Conservation (phyloP, 2,113 vertebrate genomes). For the Maccullochella peelii region DNA sequence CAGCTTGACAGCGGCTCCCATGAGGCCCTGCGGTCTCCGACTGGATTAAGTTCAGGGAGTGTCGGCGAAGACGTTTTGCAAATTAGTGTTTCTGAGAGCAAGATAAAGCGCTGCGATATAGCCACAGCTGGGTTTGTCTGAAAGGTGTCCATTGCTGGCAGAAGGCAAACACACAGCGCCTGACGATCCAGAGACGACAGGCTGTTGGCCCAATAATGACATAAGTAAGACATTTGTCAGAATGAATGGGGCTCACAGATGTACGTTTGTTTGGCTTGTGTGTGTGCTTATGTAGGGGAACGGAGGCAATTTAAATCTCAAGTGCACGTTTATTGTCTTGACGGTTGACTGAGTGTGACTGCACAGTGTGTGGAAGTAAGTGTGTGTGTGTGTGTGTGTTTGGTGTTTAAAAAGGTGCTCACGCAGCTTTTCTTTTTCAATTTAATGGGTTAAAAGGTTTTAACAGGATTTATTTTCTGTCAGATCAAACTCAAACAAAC, state of each 20-base stretch:
- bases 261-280: conserved; percentile 15
- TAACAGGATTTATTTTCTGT: conserved; percentile 13
- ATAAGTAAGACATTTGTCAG: conserved; percentile 32
- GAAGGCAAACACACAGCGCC: conserved; percentile 19
- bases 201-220: conserved; percentile 24
- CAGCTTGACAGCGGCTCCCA: conserved; percentile 35
- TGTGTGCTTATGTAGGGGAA: background rate
- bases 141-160: conserved; percentile 14
- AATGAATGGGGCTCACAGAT: conserved; percentile 1
- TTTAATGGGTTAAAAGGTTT: conserved; percentile 24
- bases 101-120: background rate
- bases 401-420: conserved; percentile 24
- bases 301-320: conserved; percentile 44
- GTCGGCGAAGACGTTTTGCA: conserved; percentile 2
- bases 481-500: conserved; percentile 23
- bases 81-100: conserved; percentile 28
- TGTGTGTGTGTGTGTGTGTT: conserved; percentile 6
- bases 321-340: conserved; percentile 51
- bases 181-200: background rate
- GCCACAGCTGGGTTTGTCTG: conserved; percentile 49
- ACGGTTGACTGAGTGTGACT: conserved; percentile 14
- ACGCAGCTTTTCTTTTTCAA: conserved; percentile 1
- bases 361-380: background rate
- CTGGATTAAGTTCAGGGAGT: conserved; percentile 29
- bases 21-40: conserved; percentile 8